A percentile compares a stretch with the other conserved stretches of the same genome.
phyloP scores from a whole-genome alignment of 2,888 invertebrate species.

The Synergus gifuensis region DNA sequence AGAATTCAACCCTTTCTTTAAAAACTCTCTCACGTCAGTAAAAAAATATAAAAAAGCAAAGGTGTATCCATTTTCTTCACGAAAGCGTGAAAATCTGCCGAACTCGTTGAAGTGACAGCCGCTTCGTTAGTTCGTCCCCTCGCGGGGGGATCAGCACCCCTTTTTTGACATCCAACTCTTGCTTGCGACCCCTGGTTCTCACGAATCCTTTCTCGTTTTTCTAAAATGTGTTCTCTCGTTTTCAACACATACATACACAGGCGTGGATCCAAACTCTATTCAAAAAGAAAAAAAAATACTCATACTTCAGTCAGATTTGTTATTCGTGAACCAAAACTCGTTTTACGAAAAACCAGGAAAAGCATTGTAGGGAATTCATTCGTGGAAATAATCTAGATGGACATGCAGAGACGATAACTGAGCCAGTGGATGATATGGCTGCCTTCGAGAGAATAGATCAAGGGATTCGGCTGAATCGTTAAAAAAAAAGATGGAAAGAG shows the following conservation, averaged over 20 bases:
- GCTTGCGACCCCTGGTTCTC: slow-evolving; percentile 69
- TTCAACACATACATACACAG: slow-evolving; percentile 10
- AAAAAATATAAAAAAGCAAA: slow-evolving; percentile 41
- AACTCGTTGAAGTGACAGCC: slow-evolving; percentile 44
- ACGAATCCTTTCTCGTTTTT: slow-evolving; percentile 75
- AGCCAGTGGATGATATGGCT: slow-evolving; percentile 16
- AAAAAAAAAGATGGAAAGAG: slow-evolving; percentile 38
- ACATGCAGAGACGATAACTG: slow-evolving; percentile 38
- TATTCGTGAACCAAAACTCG: slow-evolving; percentile 15
- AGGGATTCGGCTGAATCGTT: slow-evolving; percentile 17
- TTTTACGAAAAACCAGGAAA: slow-evolving; percentile 34
- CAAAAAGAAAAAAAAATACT: slow-evolving; percentile 25
- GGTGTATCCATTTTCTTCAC: slow-evolving; percentile 56
- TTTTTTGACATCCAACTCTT: slow-evolving; percentile 72
- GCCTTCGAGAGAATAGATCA: slow-evolving; percentile 29
- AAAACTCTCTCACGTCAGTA: slow-evolving; percentile 47
- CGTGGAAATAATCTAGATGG: slow-evolving; percentile 40
- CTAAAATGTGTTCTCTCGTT: slow-evolving; percentile 49
- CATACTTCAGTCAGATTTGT: slow-evolving; percentile 11
- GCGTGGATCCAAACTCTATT: background rate
- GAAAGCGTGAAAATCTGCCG: slow-evolving; percentile 68
- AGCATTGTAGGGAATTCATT: slow-evolving; percentile 30
- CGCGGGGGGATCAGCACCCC: slow-evolving; percentile 49
- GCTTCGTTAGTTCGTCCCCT: slow-evolving; percentile 37
- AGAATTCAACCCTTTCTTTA: slow-evolving; percentile 50